Base-by-base conservation (phyloP, 2,113 vertebrate species). In the Micronycteris hirsuta region DNA sequence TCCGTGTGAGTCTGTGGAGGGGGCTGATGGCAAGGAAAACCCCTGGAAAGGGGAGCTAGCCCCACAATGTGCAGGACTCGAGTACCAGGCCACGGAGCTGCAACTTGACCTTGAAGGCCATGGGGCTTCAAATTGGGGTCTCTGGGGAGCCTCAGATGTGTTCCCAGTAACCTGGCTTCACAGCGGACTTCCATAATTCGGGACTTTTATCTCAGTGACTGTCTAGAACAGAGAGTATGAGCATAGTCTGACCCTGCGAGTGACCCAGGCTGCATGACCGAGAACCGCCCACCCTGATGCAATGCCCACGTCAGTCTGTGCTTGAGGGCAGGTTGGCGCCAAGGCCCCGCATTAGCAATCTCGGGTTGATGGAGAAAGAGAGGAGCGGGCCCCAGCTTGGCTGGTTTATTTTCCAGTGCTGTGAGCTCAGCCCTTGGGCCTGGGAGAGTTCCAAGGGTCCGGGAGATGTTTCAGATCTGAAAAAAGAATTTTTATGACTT, bases 31-130 rank as follows among this genome's bases (percentile, higher is more conserved):
- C 43, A 67, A 80, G 68, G 24, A 58, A 36, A 77, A 9, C 3
- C 15, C 20, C 49, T 5, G 61, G 5, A 14, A 63, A 43, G 58
- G 89, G 41, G 61, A 22, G 9, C 24, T 1, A 17, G 49, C 5
- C 6, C 4, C 0, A n/a, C 6, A 8, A 1, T 0, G 4, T 7
- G 7, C 3, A 22, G n/a, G n/a, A n/a, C n/a, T n/a, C n/a, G n/a
- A n/a, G 45, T 13, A 5, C 71, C 31, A 24, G 78, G 33, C 85
- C 58, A 15, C 49, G 47, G 78, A 41, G 28, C 80, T 52, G 13
- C 1, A 5, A 26, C 6, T 28, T 86, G 88, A 38, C 38, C 28
- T 58, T 31, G 41, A 8, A 61, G 71, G n/a, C 12, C 19, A 0
- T 0, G 65, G 63, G 67, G 31, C 86, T 74, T 86, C 74, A 41